Evolutionary conservation across 2,113 vertebrate species (phyloP), one percentile per base, ranked within the genome.

Genomic region (Maccullochella peelii): DNA sequence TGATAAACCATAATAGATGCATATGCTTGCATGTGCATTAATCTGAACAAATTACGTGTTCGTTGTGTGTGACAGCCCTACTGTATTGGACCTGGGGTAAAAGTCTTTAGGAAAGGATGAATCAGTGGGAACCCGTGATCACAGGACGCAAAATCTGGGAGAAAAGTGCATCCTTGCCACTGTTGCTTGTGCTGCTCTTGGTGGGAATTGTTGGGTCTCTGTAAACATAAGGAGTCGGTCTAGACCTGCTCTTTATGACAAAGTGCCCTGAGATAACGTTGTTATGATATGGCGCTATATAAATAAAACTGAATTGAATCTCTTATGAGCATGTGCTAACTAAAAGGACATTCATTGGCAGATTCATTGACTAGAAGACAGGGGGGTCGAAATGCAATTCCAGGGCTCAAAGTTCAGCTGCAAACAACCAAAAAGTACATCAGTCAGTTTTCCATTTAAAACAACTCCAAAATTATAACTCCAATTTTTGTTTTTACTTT

Each of bases 341-440:
- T 50, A 20, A 55, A 55, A 12, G 16, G 5, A 65, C 8, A 14
- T 33, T 77, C 8, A 59, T 1, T 30, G 12, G 14, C 20, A 80
- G 42, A 47, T 40, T 40, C 1, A 40, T 55, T 54, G 1, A 23
- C 63, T 55, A 42, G 49, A 36, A 81, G 38, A 73, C n/a, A 70
- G 18, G 0, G 0, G 42, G 12, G 15, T 33, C 33, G 5, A 80
- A 80, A 80, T 58, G 16, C 25, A 73, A 7, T 38, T 55, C 8
- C 12, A 54, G 6, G 10, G 30, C 30, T 71, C 67, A 40, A 50
- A 8, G 23, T 67, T 68, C 20, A 25, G 7, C 15, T 18, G 14
- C 49, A 80, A 72, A 62, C 14, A 77, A 77, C 74, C 82, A 82
- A 82, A 86, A 59, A 61, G 18, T 21, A 79, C 79, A 86, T 71